Evolutionary conservation across 2,888 invertebrate genomes (phyloP).

Genomic region (Mythimna loreyi): DNA sequence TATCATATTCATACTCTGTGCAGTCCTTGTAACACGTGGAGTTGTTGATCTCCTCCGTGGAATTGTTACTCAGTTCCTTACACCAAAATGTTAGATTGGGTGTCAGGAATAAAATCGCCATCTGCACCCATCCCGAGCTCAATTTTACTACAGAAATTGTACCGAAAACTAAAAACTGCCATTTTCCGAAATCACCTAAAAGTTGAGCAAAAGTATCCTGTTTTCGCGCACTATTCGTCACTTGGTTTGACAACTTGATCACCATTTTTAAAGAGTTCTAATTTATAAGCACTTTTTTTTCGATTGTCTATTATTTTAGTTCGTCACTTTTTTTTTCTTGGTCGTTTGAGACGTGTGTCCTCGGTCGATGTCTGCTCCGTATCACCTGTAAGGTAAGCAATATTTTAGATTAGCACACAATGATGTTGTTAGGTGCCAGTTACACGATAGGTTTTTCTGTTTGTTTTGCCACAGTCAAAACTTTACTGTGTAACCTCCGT

Average conservation of each 20-base stretch:
- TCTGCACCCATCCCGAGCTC: conserved; percentile 95
- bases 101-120: conserved; percentile 94
- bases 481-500: too few species aligned
- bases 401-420: conserved; percentile 24
- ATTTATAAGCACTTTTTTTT: background rate
- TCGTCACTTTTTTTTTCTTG: too few species aligned
- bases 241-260: conserved; percentile 66
- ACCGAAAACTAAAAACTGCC: conserved; percentile 93
- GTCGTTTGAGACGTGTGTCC: conserved; percentile 24
- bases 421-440: too few species aligned
- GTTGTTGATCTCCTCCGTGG: conserved; percentile 71
- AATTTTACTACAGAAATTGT: conserved; percentile 93
- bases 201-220: conserved; percentile 81
- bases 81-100: conserved; percentile 91
- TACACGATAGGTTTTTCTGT: too few species aligned
- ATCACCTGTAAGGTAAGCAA: conserved; percentile 37
- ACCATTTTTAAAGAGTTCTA: conserved; percentile 72
- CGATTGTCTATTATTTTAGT: background rate
- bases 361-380: background rate
- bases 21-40: conserved; percentile 90
- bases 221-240: conserved; percentile 62
- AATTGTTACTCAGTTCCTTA: conserved; percentile 75
- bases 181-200: conserved; percentile 91
- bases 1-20: conserved; percentile 90
- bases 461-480: too few species aligned